Percentiles rank a stretch among this genome's conserved stretches.
These are phyloP conservation scores for Diplolepis rosae DNA, from an alignment of 2,888 invertebrate species.

Conservation along the genomic window DNA sequence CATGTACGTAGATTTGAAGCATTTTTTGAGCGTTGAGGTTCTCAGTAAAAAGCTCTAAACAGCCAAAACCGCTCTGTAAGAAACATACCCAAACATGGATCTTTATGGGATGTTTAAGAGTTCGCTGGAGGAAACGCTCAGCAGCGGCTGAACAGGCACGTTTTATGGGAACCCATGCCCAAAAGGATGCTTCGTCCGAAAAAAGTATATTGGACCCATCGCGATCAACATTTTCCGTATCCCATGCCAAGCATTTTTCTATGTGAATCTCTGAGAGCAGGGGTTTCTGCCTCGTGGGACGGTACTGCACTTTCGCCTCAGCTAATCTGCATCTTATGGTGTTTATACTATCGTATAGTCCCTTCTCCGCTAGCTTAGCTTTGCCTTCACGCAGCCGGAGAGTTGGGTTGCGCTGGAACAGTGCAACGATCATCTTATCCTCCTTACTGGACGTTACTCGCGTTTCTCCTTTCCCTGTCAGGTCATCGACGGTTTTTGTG, in stretches of 20 bases:
- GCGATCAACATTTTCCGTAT: constrained; percentile 25
- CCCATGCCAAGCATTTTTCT: constrained; percentile 34
- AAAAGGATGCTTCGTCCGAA: constrained; percentile 41
- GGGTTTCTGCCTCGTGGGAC: not conserved
- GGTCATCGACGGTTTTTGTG: too few species aligned
- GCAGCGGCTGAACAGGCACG: not conserved
- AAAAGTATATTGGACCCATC: constrained; percentile 38
- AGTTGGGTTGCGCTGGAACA: too few species aligned
- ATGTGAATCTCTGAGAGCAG: constrained; percentile 12
- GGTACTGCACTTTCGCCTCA: too few species aligned
- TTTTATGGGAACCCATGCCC: constrained; percentile 28
- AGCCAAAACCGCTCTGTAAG: constrained; percentile 12
- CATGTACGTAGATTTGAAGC: too few species aligned
- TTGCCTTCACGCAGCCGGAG: too few species aligned
- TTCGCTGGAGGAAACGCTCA: not conserved
- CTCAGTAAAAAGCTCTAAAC: constrained; percentile 19
- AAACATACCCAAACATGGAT: constrained; percentile 25
- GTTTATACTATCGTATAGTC: too few species aligned
- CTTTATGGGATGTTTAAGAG: constrained; percentile 14
- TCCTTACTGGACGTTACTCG: too few species aligned
- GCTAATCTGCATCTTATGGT: too few species aligned
- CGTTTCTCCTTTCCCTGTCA: too few species aligned
- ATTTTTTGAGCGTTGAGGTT: constrained; percentile 3
- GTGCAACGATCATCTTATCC: too few species aligned
- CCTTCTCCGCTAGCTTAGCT: too few species aligned